Evolutionary conservation across 1,140 invertebrate genomes (phyloP).

Genomic region (Stegodyphus mimosarum): DNA sequence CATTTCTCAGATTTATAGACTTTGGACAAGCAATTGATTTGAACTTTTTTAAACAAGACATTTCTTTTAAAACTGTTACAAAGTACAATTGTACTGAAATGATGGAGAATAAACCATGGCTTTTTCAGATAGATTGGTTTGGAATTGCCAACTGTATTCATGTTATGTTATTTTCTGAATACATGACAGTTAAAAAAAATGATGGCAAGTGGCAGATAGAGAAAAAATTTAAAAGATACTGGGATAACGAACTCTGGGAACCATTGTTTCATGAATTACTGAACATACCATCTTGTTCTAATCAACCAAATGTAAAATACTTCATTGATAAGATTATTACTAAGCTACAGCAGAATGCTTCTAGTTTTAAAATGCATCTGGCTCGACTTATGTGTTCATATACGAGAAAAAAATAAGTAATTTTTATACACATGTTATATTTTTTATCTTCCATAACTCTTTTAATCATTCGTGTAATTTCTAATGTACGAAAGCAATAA

Average conservation of each 20-base stretch:
- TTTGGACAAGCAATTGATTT: slow-evolving; percentile 91
- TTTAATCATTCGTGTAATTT: no score
- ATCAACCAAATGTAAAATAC: slow-evolving; percentile 59
- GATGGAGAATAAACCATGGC: slow-evolving; percentile 88
- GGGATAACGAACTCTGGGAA: slow-evolving; percentile 62
- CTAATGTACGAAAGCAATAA: no score
- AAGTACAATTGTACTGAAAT: slow-evolving; percentile 87
- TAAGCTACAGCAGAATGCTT: slow-evolving; percentile 10
- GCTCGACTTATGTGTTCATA: neutral
- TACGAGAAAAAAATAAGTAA: neutral
- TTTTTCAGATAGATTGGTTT: slow-evolving; percentile 89
- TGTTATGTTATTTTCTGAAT: slow-evolving; percentile 85
- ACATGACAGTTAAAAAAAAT: slow-evolving; percentile 82
- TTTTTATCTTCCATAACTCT: no score
- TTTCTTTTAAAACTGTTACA: slow-evolving; percentile 81
- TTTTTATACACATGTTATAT: no score
- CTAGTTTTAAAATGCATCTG: neutral
- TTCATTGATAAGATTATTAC: neutral
- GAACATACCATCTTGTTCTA: slow-evolving; percentile 63
- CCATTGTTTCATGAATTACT: slow-evolving; percentile 63
- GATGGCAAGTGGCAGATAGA: slow-evolving; percentile 67
- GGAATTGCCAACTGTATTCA: slow-evolving; percentile 87
- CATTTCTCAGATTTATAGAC: slow-evolving; percentile 76
- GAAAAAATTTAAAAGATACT: slow-evolving; percentile 61
- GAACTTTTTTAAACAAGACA: slow-evolving; percentile 81